Conservation (phyloP, 2,888 invertebrate genomes). For the Steinernema carpocapsae region DNA sequence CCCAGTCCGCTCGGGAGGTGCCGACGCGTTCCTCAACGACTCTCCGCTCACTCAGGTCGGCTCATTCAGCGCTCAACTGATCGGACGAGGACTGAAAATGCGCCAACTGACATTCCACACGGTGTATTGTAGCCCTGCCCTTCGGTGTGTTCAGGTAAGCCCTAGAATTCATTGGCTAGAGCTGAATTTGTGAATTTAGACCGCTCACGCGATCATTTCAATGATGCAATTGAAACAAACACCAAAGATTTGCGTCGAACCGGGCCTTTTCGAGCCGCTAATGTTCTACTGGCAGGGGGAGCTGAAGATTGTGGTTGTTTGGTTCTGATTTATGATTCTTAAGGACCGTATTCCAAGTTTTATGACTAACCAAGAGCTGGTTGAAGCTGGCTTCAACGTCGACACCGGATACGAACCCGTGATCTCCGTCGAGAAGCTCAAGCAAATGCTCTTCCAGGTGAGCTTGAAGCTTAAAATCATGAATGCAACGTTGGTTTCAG, state of each 20-base stretch:
- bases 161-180: background rate
- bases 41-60: slow-evolving; percentile 38
- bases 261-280: slow-evolving; percentile 38
- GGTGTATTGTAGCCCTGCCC: slow-evolving; percentile 32
- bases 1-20: background rate
- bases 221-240: slow-evolving; percentile 17
- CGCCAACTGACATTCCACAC: slow-evolving; percentile 11
- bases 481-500: background rate
- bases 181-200: slow-evolving; percentile 32
- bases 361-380: slow-evolving; percentile 9
- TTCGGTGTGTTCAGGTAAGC: slow-evolving; percentile 36
- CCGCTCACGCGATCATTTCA: slow-evolving; percentile 22
- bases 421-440: background rate
- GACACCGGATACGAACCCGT: slow-evolving; percentile 32
- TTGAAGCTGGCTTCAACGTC: slow-evolving; percentile 20
- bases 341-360: slow-evolving; percentile 34
- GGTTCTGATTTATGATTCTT: background rate
- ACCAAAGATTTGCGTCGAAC: slow-evolving; percentile 36
- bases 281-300: slow-evolving; percentile 39
- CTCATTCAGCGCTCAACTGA: background rate
- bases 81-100: slow-evolving; percentile 31
- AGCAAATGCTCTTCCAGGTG: slow-evolving; percentile 23
- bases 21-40: slow-evolving; percentile 35
- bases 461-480: background rate
- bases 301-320: background rate